These are phyloP conservation scores for Morone chrysops DNA, from an alignment of 2,113 vertebrate genomes.

Conservation along the genomic window DNA sequence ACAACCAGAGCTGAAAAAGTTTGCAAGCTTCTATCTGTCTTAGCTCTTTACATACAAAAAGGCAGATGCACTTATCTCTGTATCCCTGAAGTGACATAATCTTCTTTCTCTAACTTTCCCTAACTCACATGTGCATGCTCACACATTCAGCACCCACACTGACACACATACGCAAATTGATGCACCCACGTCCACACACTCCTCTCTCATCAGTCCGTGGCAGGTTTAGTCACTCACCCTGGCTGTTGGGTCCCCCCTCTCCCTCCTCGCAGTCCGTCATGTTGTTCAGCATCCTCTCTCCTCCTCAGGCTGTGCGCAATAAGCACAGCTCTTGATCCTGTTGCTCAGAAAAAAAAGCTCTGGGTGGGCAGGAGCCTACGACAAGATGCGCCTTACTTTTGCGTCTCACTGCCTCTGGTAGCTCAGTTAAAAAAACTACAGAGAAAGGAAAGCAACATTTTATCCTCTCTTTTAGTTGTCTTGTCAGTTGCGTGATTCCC, in stretches of 20 bases:
- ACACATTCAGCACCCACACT: neutral
- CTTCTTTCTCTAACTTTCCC: conserved; percentile 15
- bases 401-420: conserved; percentile 41
- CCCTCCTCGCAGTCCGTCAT: conserved; percentile 91
- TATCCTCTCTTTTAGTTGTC: conserved; percentile 43
- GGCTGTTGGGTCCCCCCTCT: conserved; percentile 90
- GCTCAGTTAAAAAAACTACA: conserved; percentile 29
- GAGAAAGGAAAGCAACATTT: conserved; percentile 36
- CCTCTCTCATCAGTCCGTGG: conserved; percentile 29
- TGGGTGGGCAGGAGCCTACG: conserved; percentile 15
- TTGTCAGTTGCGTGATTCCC: conserved; percentile 52
- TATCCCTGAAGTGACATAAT: conserved; percentile 9
- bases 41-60: neutral
- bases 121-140: neutral
- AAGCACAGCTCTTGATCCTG: conserved; percentile 17
- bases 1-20: neutral
- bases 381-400: conserved; percentile 38
- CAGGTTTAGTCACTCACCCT: conserved; percentile 87
- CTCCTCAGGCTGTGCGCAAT: conserved; percentile 55
- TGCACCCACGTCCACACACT: conserved; percentile 12
- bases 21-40: neutral
- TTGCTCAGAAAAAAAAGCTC: conserved; percentile 26
- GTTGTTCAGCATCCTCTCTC: conserved; percentile 92
- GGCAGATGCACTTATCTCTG: neutral
- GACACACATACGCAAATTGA: conserved; percentile 5